phyloP scores from a whole-genome alignment of 2,797 vertebrate species.

The Mycteria americana region DNA sequence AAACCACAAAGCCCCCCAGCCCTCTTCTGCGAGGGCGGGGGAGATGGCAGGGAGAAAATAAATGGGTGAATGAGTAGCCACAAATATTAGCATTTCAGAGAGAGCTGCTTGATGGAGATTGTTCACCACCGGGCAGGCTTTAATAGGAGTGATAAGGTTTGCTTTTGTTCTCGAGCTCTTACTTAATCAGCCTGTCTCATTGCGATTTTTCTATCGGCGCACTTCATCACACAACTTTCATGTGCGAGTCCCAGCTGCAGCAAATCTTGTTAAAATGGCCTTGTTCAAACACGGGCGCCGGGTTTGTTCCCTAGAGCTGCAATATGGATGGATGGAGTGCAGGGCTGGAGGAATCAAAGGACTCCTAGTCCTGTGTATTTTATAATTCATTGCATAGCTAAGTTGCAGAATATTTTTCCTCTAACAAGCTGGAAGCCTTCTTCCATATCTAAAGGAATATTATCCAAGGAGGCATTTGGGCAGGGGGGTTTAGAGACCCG shows the following conservation, averaged over 20 bases:
- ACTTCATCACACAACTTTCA: slow-evolving; percentile 42
- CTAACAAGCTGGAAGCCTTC: slow-evolving; percentile 54
- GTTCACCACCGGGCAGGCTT: slow-evolving; percentile 33
- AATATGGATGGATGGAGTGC: not conserved
- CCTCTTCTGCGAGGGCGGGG: not conserved
- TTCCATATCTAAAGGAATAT: slow-evolving; percentile 45
- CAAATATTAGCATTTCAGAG: slow-evolving; percentile 50
- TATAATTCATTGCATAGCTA: slow-evolving; percentile 74
- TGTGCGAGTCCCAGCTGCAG: slow-evolving; percentile 61
- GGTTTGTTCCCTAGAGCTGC: slow-evolving; percentile 56
- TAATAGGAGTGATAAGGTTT: slow-evolving; percentile 53
- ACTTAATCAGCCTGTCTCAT: slow-evolving; percentile 40
- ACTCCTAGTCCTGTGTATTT: slow-evolving; percentile 56
- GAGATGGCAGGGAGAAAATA: not conserved
- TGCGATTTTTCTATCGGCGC: slow-evolving; percentile 4
- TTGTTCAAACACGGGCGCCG: slow-evolving; percentile 37
- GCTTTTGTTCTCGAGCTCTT: slow-evolving; percentile 57
- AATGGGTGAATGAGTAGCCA: not conserved
- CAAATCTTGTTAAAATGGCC: slow-evolving; percentile 43
- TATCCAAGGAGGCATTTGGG: slow-evolving; percentile 25
- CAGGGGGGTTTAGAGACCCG: not conserved
- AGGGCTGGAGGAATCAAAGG: slow-evolving; percentile 59
- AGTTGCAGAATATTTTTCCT: slow-evolving; percentile 36
- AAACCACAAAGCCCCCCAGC: not conserved
- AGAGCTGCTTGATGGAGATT: slow-evolving; percentile 19